Conservation (phyloP, 2,888 invertebrate genomes). For the Strigamia maritima region DNA sequence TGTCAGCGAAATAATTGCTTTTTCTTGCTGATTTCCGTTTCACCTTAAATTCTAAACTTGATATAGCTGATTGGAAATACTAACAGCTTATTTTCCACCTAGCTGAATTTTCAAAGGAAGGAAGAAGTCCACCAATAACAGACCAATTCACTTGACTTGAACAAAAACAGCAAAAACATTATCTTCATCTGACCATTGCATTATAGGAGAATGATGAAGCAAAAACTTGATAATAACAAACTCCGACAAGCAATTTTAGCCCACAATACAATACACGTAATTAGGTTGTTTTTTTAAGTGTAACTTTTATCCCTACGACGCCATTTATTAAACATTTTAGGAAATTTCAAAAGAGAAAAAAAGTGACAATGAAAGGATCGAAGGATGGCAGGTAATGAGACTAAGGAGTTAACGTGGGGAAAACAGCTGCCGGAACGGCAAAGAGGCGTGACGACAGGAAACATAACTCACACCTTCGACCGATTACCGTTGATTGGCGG, state of each 20-base stretch:
- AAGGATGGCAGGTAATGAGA: background rate
- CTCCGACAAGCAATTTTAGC: no score
- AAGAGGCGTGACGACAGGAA: constrained; percentile 19
- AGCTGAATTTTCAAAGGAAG: background rate
- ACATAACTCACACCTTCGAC: constrained; percentile 23
- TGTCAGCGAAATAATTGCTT: background rate
- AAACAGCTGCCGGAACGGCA: constrained; percentile 15
- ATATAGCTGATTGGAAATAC: background rate
- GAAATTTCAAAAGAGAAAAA: background rate
- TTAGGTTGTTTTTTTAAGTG: no score
- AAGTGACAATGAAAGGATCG: background rate
- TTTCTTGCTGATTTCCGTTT: background rate
- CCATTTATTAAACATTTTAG: no score
- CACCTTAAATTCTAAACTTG: background rate
- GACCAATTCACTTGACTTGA: no score
- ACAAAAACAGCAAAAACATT: no score
- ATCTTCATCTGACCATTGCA: no score
- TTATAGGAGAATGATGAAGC: no score
- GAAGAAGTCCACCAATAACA: background rate
- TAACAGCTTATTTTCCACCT: background rate
- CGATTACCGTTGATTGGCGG: constrained; percentile 23
- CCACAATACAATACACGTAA: no score
- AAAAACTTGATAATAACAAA: no score
- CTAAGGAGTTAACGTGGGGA: constrained; percentile 20
- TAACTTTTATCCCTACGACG: no score